Base-by-base conservation (phyloP, 2,113 vertebrate genomes). In the Scopus umbretta region DNA sequence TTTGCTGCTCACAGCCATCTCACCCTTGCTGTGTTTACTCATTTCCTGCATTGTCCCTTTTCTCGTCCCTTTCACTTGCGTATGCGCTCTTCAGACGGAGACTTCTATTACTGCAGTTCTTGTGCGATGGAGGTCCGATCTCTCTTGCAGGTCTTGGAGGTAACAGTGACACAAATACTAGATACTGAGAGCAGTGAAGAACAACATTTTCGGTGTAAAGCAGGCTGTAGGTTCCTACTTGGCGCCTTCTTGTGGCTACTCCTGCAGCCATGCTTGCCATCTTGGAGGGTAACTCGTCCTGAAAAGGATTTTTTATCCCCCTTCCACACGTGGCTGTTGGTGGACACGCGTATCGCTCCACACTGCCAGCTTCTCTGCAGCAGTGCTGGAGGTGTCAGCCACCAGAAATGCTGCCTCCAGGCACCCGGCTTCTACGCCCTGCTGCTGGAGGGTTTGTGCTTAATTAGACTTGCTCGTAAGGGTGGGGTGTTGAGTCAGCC, bases 401-500 rank as follows among this genome's bases (percentile, higher is more conserved):
- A 6, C 38, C 76, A 85, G 81, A 80, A 86, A 23, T 0, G 2
- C n/a, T 4, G 63, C 94, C 94, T 83, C 16, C 3, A 1, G 92
- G 78, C 78, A 52, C 62, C 32, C 23, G 4, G 40, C 79, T 47
- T 42, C 85, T 58, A 6, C 82, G 22, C 32, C 61, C 70, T 19
- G 34, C 86, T 50, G 85, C 78, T 15, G 27, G 38, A 66, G 87
- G 45, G 22, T 32, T 78, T 62, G 52, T 61, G 80, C 61, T 91
- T 92, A 43, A 73, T 93, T 67, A 36, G 61, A 16, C 27, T 73
- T 30, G 71, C 67, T 95, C 52, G 9, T 68, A 42, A 79, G 95
- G 75, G 82, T 58, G 6, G 88, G 58, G 65, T 79, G 56, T 68
- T 95, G 88, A 96, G 70, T 96, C 78, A 95, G 94, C 67, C 61